Base-by-base conservation (phyloP, 2,888 invertebrate genomes). In the Lycia hirtaria region DNA sequence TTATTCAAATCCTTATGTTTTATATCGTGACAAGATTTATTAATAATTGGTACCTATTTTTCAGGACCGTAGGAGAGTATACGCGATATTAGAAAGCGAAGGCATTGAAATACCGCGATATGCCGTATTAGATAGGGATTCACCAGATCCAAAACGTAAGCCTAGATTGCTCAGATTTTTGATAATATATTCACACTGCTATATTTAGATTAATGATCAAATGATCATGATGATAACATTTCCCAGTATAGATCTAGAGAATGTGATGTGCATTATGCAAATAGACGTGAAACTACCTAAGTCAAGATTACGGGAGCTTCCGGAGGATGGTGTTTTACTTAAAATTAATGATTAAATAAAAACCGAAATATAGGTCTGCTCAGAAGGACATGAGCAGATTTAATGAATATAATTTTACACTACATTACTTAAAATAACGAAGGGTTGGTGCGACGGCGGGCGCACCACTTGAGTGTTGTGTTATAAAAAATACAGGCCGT, bases 81-180 rank as follows among this genome's bases (percentile, higher is more conserved):
- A 99, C 87, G 95, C 98, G 22, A 98, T 98, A 75, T 91, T 99
- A 76, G 96, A 98, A 78, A 93, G 95, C 61, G 98, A 98, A 85
- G 98, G 98, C 35, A 99, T 99, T 70, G 98, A 98, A 87, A 98
- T 99, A 88, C 99, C 99, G 10, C 94, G 99, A 66, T 99, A 99
- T 92, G 99, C 98, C 12, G 98, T 99, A 33, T 93, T 99, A 66
- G 98, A 99, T 88, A 94, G 99, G 80, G 98, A 99, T 80, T 97
- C 97, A 1, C 94, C 96, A 0, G 97, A 98, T 89, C 97, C 97
- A 5, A 97, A 96, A 93, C 95, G 97, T 97, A 93, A 94, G 41
- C 40, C 38, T 40, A 40, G 41, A 41, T 41, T 41, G 26, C 14
- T 32, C 49, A 7, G 4, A 22, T 47, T 33, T 12, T 9, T 24